A percentile compares a stretch with the other conserved stretches of the same genome.
Evolutionary conservation across 2,113 vertebrate genomes (phyloP).

Genomic region (Antechinus stuartii): DNA sequence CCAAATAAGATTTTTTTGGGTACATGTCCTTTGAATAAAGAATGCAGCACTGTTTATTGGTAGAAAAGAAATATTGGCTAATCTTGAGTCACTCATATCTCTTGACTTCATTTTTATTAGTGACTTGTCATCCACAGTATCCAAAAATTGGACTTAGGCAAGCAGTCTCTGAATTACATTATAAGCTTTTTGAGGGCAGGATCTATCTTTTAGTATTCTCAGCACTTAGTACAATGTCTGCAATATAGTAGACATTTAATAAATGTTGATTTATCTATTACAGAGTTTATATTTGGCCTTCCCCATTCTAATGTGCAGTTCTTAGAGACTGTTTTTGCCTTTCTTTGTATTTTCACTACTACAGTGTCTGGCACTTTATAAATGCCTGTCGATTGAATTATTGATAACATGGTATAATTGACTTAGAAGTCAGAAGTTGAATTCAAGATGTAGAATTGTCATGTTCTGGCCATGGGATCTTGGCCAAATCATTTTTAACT

Average conservation of each 20-base stretch:
- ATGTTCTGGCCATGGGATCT: neutral
- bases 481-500: neutral
- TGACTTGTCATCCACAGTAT: neutral
- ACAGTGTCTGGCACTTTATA: neutral
- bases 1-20: neutral
- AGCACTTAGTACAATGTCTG: neutral
- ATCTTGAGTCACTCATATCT: neutral
- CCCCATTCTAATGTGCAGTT: neutral
- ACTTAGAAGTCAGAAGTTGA: neutral
- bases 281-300: neutral
- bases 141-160: neutral
- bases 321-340: neutral
- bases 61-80: neutral
- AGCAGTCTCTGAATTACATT: neutral
- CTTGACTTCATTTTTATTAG: neutral
- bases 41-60: neutral
- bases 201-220: neutral
- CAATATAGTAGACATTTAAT: neutral
- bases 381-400: neutral
- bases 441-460: neutral
- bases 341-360: neutral
- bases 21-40: neutral
- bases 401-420: neutral
- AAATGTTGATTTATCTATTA: neutral
- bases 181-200: neutral